A percentile compares a stretch with the other conserved stretches of the same genome.
These are phyloP conservation scores for Rhopalosiphum maidis DNA, from an alignment of 1,140 invertebrate genomes.

Conservation along the genomic window DNA sequence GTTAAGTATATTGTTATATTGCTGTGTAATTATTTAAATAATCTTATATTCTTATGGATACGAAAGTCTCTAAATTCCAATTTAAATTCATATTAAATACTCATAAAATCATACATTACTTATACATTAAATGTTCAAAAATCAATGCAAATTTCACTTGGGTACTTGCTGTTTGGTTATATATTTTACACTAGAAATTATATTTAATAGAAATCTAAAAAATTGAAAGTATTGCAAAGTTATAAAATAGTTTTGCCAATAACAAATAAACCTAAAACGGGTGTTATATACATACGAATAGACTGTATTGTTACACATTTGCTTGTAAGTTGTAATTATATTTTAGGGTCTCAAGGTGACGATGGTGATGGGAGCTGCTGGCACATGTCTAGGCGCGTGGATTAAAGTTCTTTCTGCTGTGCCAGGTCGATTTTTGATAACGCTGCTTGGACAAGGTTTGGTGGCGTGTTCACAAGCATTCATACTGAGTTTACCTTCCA, in stretches of 20 bases:
- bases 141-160: neutral
- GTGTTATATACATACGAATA: too few relatives aligned
- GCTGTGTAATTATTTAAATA: neutral
- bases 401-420: slow-evolving; percentile 87
- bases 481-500: slow-evolving; percentile 90
- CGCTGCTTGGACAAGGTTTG: slow-evolving; percentile 87
- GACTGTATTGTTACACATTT: neutral
- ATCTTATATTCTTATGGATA: neutral
- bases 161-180: too few relatives aligned
- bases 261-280: neutral
- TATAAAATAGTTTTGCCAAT: neutral
- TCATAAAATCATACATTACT: neutral
- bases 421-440: slow-evolving; percentile 82
- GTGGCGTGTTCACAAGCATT: slow-evolving; percentile 87
- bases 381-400: slow-evolving; percentile 91
- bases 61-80: neutral
- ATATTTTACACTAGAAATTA: neutral
- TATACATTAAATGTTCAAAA: too few relatives aligned
- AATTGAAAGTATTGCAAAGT: neutral
- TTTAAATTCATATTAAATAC: neutral
- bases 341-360: slow-evolving; percentile 82
- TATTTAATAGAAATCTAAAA: neutral
- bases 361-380: slow-evolving; percentile 83
- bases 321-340: neutral
- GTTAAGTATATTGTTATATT: neutral